Evolutionary conservation across 2,113 vertebrate species (phyloP).

Genomic region (Alectura lathami): DNA sequence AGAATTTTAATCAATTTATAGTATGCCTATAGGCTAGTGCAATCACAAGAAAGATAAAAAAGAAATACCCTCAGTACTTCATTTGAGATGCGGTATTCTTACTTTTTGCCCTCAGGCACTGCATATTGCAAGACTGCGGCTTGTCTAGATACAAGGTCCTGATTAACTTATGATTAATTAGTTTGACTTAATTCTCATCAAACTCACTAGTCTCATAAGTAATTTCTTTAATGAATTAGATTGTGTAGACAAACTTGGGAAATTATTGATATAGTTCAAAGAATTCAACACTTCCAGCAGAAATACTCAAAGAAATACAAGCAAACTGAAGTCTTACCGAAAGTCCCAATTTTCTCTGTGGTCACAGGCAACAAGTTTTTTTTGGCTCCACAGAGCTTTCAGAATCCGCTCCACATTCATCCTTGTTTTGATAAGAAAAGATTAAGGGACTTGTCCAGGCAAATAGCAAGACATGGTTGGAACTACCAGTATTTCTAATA

Average conservation of each 20-base stretch:
- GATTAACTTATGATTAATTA: conserved; percentile 51
- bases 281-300: neutral
- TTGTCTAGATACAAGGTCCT: neutral
- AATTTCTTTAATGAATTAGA: conserved; percentile 23
- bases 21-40: neutral
- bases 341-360: neutral
- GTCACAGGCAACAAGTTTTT: conserved; percentile 15
- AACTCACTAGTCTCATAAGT: conserved; percentile 26
- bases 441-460: neutral
- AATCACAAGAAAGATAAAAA: neutral
- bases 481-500: conserved; percentile 2
- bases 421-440: conserved; percentile 40
- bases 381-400: neutral
- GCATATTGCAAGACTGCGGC: neutral
- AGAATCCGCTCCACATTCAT: conserved; percentile 40
- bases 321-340: conserved; percentile 17
- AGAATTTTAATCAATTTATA: neutral
- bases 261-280: conserved; percentile 30
- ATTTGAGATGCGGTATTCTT: neutral
- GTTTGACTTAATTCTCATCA: neutral
- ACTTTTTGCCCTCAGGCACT: neutral
- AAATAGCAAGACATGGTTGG: neutral
- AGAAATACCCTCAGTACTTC: neutral
- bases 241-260: neutral
- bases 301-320: conserved; percentile 26